Evolutionary conservation across 2,797 vertebrate species (phyloP).

Genomic region (Danio jaintianensis): DNA sequence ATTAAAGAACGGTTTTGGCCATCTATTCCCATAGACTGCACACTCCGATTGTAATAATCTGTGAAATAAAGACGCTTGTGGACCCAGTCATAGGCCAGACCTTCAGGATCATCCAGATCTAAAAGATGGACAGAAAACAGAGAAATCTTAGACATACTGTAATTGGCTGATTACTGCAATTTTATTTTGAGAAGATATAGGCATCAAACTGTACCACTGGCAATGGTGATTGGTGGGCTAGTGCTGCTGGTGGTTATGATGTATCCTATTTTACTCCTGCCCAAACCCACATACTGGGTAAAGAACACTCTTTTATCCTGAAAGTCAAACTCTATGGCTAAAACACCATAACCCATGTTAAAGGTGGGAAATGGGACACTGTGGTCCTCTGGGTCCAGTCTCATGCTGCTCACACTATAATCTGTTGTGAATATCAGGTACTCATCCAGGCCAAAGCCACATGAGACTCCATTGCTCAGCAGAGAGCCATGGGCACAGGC

Average conservation of each 20-base stretch:
- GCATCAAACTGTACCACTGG: constrained; percentile 76
- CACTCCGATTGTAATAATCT: constrained; percentile 82
- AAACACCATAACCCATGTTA: constrained; percentile 73
- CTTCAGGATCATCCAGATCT: constrained; percentile 87
- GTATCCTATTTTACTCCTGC: constrained; percentile 86
- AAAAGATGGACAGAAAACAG: constrained; percentile 6
- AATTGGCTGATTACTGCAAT: not conserved
- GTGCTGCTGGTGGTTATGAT: constrained; percentile 75
- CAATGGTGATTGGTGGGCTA: constrained; percentile 77
- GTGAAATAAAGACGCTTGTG: constrained; percentile 91
- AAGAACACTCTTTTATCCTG: constrained; percentile 86
- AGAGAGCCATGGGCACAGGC: constrained; percentile 88
- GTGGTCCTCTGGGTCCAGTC: constrained; percentile 86
- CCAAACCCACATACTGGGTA: constrained; percentile 76
- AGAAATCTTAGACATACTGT: not conserved
- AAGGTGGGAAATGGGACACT: constrained; percentile 82
- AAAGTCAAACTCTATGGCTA: constrained; percentile 87
- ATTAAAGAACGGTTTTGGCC: constrained; percentile 84
- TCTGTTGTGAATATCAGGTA: constrained; percentile 88
- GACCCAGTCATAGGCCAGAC: constrained; percentile 94
- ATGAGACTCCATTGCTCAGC: constrained; percentile 84
- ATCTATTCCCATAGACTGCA: constrained; percentile 86
- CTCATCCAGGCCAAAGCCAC: constrained; percentile 84
- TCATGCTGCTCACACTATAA: constrained; percentile 84
- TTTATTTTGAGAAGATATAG: not conserved